phyloP scores from a whole-genome alignment of 2,888 invertebrate species.

The Nemurella pictetii region DNA sequence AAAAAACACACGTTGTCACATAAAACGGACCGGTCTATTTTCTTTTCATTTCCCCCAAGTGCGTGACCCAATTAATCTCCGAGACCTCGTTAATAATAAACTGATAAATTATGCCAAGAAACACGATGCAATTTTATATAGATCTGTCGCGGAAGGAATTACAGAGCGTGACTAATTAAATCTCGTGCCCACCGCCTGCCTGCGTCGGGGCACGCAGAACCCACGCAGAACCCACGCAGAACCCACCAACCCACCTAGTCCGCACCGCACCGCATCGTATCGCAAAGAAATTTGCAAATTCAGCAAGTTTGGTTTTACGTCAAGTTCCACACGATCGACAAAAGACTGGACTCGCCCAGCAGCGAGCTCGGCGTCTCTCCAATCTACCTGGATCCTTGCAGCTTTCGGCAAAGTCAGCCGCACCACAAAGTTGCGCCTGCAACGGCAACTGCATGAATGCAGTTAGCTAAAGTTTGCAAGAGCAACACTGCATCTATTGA shows the following conservation, averaged over 20 bases:
- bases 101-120: not conserved
- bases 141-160: not conserved
- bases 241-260: no score
- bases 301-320: not conserved
- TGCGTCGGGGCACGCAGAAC: no score
- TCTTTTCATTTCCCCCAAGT: constrained; percentile 22
- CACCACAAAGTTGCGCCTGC: not conserved
- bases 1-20: not conserved
- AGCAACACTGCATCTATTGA: not conserved
- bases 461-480: not conserved
- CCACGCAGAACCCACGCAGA: no score
- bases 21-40: not conserved
- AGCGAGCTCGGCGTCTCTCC: not conserved
- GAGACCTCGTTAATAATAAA: not conserved
- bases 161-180: not conserved
- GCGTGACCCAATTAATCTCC: constrained; percentile 22
- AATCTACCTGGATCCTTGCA: not conserved
- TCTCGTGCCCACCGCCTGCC: not conserved
- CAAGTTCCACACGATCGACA: not conserved
- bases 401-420: not conserved
- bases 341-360: not conserved
- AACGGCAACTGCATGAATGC: not conserved
- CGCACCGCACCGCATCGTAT: not conserved
- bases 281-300: not conserved
- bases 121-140: not conserved